Conservation (phyloP, 30 jellyfish, hydroid and myxozoan species). For the Morbakka virulenta region DNA sequence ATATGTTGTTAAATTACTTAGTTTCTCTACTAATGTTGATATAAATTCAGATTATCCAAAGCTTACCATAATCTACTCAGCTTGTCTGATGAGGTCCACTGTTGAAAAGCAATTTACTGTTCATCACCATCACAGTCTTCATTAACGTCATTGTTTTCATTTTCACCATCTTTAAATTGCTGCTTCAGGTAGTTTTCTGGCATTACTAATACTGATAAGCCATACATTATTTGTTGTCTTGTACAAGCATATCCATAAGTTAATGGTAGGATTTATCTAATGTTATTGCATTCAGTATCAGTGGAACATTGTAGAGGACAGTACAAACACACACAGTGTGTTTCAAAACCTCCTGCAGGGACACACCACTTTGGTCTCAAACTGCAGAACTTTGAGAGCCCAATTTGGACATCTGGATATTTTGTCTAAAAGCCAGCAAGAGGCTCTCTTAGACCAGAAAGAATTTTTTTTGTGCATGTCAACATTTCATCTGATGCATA, state of each 20-base stretch:
- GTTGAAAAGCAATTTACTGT: conserved; percentile 17
- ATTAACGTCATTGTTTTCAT: no score
- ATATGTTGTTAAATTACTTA: conserved; percentile 46
- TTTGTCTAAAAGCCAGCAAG: conserved; percentile 23
- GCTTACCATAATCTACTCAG: no score
- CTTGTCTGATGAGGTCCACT: conserved; percentile 66
- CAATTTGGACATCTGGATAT: conserved; percentile 39
- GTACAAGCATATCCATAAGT: conserved; percentile 37
- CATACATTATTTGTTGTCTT: conserved; percentile 72
- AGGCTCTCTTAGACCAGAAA: conserved; percentile 32
- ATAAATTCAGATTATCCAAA: conserved; percentile 23
- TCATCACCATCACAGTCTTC: conserved; percentile 43
- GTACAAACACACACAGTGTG: conserved; percentile 84
- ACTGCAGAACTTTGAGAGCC: conserved; percentile 66
- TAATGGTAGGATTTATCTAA: conserved; percentile 21
- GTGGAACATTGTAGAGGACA: conserved; percentile 45
- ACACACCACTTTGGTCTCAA: conserved; percentile 75
- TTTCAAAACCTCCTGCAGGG: conserved; percentile 70
- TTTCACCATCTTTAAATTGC: no score
- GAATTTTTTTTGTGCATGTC: conserved; percentile 49
- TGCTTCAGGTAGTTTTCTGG: no score
- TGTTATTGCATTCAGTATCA: conserved; percentile 37
- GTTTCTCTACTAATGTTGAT: conserved; percentile 17
- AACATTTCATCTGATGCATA: conserved; percentile 45
- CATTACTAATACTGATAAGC: conserved; percentile 52